Percentiles rank a stretch among this genome's conserved stretches.
phyloP scores from a whole-genome alignment of 2,113 vertebrate species.

The Phoenicopterus ruber region DNA sequence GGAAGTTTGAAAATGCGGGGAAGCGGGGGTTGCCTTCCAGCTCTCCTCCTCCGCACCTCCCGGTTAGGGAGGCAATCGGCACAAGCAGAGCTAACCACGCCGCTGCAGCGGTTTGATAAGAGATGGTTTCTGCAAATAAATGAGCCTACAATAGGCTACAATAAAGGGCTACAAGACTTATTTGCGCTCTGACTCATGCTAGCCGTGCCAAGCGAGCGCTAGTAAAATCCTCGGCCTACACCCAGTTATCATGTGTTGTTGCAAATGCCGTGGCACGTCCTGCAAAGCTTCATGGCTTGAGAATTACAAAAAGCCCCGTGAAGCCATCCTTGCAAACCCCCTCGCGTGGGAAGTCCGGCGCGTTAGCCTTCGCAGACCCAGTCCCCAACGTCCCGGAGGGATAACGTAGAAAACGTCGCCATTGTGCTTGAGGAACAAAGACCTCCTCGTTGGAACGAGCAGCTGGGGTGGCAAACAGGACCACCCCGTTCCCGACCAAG shows the following conservation, averaged over 20 bases:
- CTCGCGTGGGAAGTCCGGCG: neutral
- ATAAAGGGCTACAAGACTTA: neutral
- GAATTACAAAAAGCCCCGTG: neutral
- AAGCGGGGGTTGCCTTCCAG: neutral
- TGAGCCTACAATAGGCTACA: no score
- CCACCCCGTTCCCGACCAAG: no score
- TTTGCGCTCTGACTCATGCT: neutral
- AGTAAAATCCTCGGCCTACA: neutral
- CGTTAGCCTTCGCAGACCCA: neutral
- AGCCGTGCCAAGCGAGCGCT: neutral
- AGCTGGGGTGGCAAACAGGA: neutral
- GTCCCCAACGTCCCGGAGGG: neutral
- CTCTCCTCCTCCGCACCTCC: neutral
- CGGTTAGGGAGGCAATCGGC: neutral
- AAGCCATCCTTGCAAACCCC: neutral
- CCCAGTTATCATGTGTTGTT: neutral
- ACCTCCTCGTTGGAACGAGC: neutral
- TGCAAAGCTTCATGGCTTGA: neutral
- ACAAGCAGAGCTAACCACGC: neutral
- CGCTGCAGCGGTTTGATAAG: neutral
- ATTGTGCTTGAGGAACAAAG: neutral
- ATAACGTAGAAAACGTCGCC: neutral
- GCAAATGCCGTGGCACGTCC: neutral
- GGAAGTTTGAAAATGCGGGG: neutral
- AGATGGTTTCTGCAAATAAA: neutral